Percentiles rank a stretch among this genome's conserved stretches.
Evolutionary conservation across 1,140 invertebrate genomes (phyloP).

Genomic region (Musca vetustissima): DNA sequence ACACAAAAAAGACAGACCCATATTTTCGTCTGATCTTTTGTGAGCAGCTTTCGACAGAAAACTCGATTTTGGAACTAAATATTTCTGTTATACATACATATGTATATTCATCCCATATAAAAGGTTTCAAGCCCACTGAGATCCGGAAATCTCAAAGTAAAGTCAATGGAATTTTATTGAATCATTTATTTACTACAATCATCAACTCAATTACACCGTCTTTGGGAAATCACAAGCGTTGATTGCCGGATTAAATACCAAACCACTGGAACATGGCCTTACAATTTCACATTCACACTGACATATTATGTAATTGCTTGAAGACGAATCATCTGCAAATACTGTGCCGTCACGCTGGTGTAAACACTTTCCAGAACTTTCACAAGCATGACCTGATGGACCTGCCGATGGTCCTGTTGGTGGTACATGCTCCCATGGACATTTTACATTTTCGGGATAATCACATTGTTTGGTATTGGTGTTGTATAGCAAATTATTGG

Average conservation of each 20-base stretch:
- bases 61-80: no score
- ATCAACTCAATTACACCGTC: no score
- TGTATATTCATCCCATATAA: no score
- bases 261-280: slow-evolving; percentile 32
- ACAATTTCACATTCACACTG: slow-evolving; percentile 27
- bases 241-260: slow-evolving; percentile 36
- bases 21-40: no score
- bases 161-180: no score
- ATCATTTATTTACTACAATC: no score
- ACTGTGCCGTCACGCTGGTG: slow-evolving; percentile 18
- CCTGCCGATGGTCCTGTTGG: slow-evolving; percentile 25
- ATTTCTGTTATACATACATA: no score
- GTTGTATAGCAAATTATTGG: slow-evolving; percentile 25
- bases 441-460: slow-evolving; percentile 24
- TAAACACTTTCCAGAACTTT: neutral
- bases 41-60: no score
- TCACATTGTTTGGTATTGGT: slow-evolving; percentile 12
- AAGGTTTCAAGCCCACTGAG: no score
- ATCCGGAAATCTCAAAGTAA: no score
- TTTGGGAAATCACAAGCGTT: slow-evolving; percentile 41
- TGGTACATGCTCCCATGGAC: neutral
- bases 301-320: slow-evolving; percentile 18
- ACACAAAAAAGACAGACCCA: no score
- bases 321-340: slow-evolving; percentile 1
- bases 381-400: slow-evolving; percentile 20